Conservation (phyloP, 2,113 vertebrate genomes). For the Eptatretus burgeri region DNA sequence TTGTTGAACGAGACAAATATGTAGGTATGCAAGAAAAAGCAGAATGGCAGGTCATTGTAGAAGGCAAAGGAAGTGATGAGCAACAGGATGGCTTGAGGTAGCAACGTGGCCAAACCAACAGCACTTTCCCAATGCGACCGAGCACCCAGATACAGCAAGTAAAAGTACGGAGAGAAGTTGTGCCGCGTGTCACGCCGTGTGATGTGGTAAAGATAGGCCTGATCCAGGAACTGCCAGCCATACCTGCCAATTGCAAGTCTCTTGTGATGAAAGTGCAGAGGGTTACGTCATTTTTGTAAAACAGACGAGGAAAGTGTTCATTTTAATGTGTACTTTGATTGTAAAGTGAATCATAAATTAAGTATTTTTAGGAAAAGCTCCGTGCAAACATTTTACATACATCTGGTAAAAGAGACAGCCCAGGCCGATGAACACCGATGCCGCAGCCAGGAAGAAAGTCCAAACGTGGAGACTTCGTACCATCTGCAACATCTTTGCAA, state of each 20-base stretch:
- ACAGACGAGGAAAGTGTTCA: neutral
- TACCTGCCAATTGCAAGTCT: constrained; percentile 18
- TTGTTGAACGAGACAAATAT: constrained; percentile 90
- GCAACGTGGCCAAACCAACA: constrained; percentile 38
- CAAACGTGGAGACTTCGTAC: constrained; percentile 1
- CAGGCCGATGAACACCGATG: neutral
- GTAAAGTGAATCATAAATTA: neutral
- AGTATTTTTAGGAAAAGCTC: neutral
- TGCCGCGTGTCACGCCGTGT: constrained; percentile 59
- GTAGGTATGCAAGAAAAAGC: constrained; percentile 54
- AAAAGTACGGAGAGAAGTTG: constrained; percentile 93
- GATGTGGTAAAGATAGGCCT: constrained; percentile 67
- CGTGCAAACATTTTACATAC: neutral
- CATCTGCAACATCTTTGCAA: too few species aligned
- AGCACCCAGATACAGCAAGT: constrained; percentile 61
- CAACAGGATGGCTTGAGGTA: constrained; percentile 45
- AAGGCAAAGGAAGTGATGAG: constrained; percentile 26
- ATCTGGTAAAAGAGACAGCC: neutral
- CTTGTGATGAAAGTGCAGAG: neutral
- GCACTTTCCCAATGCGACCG: constrained; percentile 35
- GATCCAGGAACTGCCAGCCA: constrained; percentile 53
- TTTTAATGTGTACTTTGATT: neutral
- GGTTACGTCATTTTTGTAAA: neutral
- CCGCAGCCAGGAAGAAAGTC: constrained; percentile 3
- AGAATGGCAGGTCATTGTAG: constrained; percentile 38